Percentiles rank a stretch among this genome's conserved stretches.
Conservation (phyloP, 2,113 vertebrate genomes). For the Tetrao urogallus region DNA sequence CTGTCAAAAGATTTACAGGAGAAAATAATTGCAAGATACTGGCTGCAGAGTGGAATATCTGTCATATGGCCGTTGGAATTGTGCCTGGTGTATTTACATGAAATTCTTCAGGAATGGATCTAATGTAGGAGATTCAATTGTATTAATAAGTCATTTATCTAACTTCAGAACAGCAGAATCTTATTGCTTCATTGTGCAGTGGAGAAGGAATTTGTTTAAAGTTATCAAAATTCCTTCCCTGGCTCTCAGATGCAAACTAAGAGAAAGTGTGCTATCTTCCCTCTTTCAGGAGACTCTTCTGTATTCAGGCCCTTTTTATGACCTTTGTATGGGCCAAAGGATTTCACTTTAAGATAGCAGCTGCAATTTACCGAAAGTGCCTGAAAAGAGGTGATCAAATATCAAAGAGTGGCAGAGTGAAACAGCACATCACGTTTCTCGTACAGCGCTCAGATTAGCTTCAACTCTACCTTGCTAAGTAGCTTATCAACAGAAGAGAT, state of each 20-base stretch:
- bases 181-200: neutral
- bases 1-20: neutral
- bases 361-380: neutral
- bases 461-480: slow-evolving; percentile 34
- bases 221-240: neutral
- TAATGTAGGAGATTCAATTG: neutral
- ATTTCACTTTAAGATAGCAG: slow-evolving; percentile 1
- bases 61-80: neutral
- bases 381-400: neutral
- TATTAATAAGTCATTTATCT: slow-evolving; percentile 46
- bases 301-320: neutral
- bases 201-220: slow-evolving; percentile 25
- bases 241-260: neutral
- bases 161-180: neutral
- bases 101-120: slow-evolving; percentile 28
- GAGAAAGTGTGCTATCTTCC: neutral
- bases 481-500: slow-evolving; percentile 47
- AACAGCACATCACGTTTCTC: neutral
- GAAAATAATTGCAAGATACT: slow-evolving; percentile 6
- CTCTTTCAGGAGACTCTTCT: neutral
- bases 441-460: neutral
- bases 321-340: neutral
- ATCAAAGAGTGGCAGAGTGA: neutral
- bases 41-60: neutral
- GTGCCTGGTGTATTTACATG: slow-evolving; percentile 3